These are phyloP conservation scores for Hydropsyche tenuis DNA, from an alignment of 1,140 invertebrate species.

Conservation along the genomic window DNA sequence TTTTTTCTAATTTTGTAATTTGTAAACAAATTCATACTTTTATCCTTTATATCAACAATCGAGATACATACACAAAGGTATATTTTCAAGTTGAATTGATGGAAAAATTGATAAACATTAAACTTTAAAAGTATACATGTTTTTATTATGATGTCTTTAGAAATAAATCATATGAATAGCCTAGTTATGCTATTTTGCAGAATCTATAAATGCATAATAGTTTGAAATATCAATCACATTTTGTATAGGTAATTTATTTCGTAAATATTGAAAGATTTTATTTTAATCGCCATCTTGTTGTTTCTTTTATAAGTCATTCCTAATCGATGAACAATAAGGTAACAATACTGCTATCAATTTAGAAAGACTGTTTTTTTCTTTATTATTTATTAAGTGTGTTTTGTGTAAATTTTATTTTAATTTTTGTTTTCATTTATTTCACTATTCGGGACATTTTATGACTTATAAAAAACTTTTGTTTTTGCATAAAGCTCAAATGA, in stretches of 20 bases:
- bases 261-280: conserved; percentile 48
- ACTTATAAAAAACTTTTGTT: background rate
- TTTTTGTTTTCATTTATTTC: conserved; percentile 19
- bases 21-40: background rate
- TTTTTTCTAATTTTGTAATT: conserved; percentile 9
- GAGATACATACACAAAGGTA: background rate
- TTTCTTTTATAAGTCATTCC: conserved; percentile 51
- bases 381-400: conserved; percentile 46
- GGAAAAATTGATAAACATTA: too few relatives aligned
- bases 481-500: conserved; percentile 1
- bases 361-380: conserved; percentile 47
- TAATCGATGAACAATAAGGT: conserved; percentile 51
- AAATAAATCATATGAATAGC: too few relatives aligned
- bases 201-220: too few relatives aligned
- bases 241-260: conserved; percentile 40
- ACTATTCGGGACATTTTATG: background rate
- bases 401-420: conserved; percentile 42
- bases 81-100: too few relatives aligned
- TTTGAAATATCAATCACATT: background rate
- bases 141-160: too few relatives aligned
- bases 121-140: too few relatives aligned
- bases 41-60: background rate
- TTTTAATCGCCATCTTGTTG: conserved; percentile 51
- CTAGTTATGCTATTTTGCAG: too few relatives aligned
- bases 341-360: conserved; percentile 51